A percentile compares a stretch with the other conserved stretches of the same genome.
These are phyloP conservation scores for Tyria jacobaeae DNA, from an alignment of 2,888 invertebrate species.

Conservation along the genomic window DNA sequence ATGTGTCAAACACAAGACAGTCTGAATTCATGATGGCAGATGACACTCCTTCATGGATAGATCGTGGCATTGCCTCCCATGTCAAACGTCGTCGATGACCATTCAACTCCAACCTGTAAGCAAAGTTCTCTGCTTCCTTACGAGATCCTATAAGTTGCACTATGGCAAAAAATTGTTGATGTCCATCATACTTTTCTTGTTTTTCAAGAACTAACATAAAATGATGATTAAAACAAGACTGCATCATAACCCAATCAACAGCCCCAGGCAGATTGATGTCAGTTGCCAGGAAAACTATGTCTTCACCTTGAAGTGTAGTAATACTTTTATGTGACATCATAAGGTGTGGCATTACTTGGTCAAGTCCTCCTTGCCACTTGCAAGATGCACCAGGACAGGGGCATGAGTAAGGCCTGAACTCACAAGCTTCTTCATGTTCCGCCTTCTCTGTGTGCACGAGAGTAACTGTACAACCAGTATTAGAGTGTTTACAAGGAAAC, in stretches of 20 bases:
- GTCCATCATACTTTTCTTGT: conserved; percentile 98
- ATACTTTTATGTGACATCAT: conserved; percentile 99
- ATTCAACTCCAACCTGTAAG: conserved; percentile 98
- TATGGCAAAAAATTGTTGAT: conserved; percentile 98
- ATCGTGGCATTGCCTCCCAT: conserved; percentile 99
- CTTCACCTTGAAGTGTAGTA: conserved; percentile 99
- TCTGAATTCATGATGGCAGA: conserved; percentile 99
- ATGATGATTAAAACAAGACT: conserved; percentile 99
- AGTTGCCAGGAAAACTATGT: conserved; percentile 99
- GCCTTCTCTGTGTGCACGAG: conserved; percentile 98
- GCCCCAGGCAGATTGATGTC: conserved; percentile 99
- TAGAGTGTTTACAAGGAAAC: conserved; percentile 99
- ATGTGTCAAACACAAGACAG: conserved; percentile 99
- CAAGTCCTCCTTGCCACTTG: conserved; percentile 99
- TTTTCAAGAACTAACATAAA: conserved; percentile 99
- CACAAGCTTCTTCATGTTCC: conserved; percentile 99
- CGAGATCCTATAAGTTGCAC: conserved; percentile 99
- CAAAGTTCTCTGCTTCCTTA: conserved; percentile 99
- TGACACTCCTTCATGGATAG: conserved; percentile 99
- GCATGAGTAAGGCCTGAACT: conserved; percentile 99
- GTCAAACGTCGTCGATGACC: conserved; percentile 97
- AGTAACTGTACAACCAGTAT: conserved; percentile 97
- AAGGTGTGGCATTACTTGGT: conserved; percentile 99
- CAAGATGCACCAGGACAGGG: conserved; percentile 99
- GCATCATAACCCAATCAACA: conserved; percentile 99